Conservation (phyloP, 2,113 vertebrate species). For the Ardeotis arabs region DNA sequence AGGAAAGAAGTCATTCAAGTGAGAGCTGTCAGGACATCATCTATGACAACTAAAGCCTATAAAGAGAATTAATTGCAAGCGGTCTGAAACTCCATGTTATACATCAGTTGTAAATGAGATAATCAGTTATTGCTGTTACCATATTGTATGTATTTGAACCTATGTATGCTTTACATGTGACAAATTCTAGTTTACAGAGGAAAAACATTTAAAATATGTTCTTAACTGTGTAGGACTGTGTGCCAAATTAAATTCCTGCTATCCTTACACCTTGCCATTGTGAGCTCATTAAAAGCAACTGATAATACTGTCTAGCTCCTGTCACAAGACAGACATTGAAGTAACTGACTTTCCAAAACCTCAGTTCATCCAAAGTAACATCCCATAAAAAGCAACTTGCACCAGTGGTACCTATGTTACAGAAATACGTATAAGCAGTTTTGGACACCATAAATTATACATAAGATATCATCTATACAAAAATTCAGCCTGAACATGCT, state of each 20-base stretch:
- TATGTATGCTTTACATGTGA: not conserved
- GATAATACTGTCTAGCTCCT: constrained; percentile 27
- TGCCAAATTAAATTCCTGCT: not conserved
- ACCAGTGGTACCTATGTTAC: not conserved
- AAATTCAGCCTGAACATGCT: constrained; percentile 18
- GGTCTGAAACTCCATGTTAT: not conserved
- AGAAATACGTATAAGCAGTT: constrained; percentile 52
- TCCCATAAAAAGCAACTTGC: not conserved
- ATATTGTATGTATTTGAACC: not conserved
- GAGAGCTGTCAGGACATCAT: not conserved
- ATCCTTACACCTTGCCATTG: not conserved
- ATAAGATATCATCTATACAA: not conserved
- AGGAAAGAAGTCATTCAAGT: not conserved
- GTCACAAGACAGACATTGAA: constrained; percentile 23
- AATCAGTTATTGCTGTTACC: not conserved
- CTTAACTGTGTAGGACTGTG: not conserved
- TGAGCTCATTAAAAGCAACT: constrained; percentile 40
- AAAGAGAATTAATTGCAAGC: not conserved
- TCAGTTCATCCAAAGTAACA: constrained; percentile 22
- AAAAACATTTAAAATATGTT: not conserved
- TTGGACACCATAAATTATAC: constrained; percentile 34
- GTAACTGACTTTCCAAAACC: constrained; percentile 21
- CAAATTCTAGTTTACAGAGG: not conserved
- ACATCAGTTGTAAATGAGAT: not conserved
- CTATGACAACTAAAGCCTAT: not conserved